A percentile compares a stretch with the other conserved stretches of the same genome.
These are phyloP conservation scores for Drosophila birchii DNA, from an alignment of 2,888 invertebrate genomes.

Conservation along the genomic window DNA sequence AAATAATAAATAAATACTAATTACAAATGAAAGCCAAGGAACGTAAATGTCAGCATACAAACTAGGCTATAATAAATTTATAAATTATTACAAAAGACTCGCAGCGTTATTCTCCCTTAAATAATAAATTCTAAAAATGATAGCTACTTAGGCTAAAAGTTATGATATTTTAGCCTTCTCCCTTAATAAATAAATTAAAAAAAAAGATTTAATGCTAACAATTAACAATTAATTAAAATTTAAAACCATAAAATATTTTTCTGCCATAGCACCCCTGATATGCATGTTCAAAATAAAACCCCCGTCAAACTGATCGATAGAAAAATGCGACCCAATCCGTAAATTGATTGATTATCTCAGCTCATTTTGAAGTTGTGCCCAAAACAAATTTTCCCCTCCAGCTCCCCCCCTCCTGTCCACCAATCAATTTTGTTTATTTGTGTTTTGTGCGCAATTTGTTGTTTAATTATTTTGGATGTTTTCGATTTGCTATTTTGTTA, in stretches of 20 bases:
- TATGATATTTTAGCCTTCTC: too few relatives aligned
- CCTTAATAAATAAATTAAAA: not conserved
- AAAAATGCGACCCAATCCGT: conserved; percentile 5
- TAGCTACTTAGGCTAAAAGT: too few relatives aligned
- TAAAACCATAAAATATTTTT: not conserved
- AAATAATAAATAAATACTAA: too few relatives aligned
- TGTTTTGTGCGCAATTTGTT: conserved; percentile 51
- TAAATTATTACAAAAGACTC: too few relatives aligned
- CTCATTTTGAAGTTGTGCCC: conserved; percentile 5
- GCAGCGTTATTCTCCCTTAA: too few relatives aligned
- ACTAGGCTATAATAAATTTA: too few relatives aligned
- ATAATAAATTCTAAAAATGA: too few relatives aligned
- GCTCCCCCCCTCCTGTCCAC: not conserved
- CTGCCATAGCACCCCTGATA: not conserved
- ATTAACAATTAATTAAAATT: not conserved
- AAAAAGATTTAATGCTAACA: not conserved
- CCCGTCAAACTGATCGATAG: not conserved
- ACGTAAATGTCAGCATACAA: too few relatives aligned
- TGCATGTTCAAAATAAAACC: too few relatives aligned
- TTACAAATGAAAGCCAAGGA: too few relatives aligned
- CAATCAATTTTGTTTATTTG: conserved; percentile 46
- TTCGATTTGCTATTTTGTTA: conserved; percentile 48
- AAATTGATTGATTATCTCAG: conserved; percentile 36
- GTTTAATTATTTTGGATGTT: conserved; percentile 51
- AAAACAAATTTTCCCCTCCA: not conserved